phyloP scores from a whole-genome alignment of 2,797 vertebrate genomes.

The Sciaenops ocellatus region DNA sequence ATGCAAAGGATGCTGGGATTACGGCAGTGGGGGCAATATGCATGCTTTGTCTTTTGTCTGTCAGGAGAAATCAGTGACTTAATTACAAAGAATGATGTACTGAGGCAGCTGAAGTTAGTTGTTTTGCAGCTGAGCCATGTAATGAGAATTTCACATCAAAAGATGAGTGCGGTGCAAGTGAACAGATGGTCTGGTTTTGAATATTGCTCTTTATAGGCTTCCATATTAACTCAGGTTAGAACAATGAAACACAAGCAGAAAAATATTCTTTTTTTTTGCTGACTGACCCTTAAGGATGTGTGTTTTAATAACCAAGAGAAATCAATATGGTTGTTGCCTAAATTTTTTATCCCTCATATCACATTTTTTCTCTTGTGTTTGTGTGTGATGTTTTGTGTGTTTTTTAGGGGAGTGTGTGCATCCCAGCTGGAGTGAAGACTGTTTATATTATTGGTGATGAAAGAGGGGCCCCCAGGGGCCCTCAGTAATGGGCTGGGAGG shows the following conservation, averaged over 20 bases:
- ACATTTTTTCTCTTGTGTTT: conserved; percentile 30
- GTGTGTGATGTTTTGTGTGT: conserved; percentile 36
- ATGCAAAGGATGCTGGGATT: conserved; percentile 58
- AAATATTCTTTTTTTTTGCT: not conserved
- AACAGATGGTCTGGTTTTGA: conserved; percentile 66
- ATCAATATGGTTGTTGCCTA: conserved; percentile 35
- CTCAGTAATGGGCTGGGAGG: conserved; percentile 72
- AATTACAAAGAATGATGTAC: conserved; percentile 64
- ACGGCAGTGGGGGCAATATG: conserved; percentile 14
- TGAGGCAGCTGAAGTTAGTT: conserved; percentile 59
- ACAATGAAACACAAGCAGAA: conserved; percentile 10
- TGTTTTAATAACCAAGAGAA: conserved; percentile 29
- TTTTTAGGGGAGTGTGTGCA: conserved; percentile 31
- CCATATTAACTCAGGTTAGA: conserved; percentile 42
- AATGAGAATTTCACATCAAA: conserved; percentile 67
- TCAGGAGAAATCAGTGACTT: conserved; percentile 57
- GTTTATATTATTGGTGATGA: conserved; percentile 81
- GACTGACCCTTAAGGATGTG: conserved; percentile 26
- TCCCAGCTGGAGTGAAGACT: conserved; percentile 78
- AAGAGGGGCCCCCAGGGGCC: conserved; percentile 71
- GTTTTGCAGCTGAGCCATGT: conserved; percentile 66
- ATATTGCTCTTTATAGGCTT: conserved; percentile 49
- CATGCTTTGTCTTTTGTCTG: conserved; percentile 54
- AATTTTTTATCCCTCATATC: conserved; percentile 14
- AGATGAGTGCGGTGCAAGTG: conserved; percentile 31